A percentile compares a stretch with the other conserved stretches of the same genome.
These are phyloP conservation scores for Chaenodraco wilsoni DNA, from an alignment of 2,797 vertebrate genomes.

Conservation along the genomic window DNA sequence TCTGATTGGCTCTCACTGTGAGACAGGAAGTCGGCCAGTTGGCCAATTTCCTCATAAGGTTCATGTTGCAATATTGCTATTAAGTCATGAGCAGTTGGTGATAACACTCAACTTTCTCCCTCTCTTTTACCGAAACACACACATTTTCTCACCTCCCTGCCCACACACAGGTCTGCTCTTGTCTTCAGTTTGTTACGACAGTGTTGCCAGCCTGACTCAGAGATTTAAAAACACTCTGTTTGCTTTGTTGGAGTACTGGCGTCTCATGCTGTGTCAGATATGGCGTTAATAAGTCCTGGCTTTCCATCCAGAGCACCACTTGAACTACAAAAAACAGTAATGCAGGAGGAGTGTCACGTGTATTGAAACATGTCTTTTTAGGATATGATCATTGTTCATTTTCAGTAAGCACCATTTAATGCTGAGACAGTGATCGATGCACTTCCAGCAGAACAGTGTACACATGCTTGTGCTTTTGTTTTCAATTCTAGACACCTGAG, in stretches of 20 bases:
- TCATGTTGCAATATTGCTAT: constrained; percentile 73
- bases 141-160: constrained; percentile 53
- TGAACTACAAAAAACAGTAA: not conserved
- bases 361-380: not conserved
- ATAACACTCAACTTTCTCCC: constrained; percentile 44
- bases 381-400: not conserved
- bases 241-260: constrained; percentile 28
- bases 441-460: not conserved
- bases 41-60: constrained; percentile 70
- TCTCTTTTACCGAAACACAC: constrained; percentile 16
- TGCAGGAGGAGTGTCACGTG: not conserved
- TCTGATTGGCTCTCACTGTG: constrained; percentile 29
- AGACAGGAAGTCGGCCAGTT: constrained; percentile 69
- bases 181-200: constrained; percentile 18
- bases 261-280: constrained; percentile 22
- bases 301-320: not conserved
- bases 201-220: constrained; percentile 28
- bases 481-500: constrained; percentile 16
- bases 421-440: constrained; percentile 4
- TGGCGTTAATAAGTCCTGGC: constrained; percentile 18
- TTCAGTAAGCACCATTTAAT: constrained; percentile 18
- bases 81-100: constrained; percentile 60
- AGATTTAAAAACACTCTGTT: constrained; percentile 32
- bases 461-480: constrained; percentile 17
- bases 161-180: constrained; percentile 50